A percentile compares a stretch with the other conserved stretches of the same genome.
Conservation (phyloP, 2,888 invertebrate species). For the Tridacna gigas region DNA sequence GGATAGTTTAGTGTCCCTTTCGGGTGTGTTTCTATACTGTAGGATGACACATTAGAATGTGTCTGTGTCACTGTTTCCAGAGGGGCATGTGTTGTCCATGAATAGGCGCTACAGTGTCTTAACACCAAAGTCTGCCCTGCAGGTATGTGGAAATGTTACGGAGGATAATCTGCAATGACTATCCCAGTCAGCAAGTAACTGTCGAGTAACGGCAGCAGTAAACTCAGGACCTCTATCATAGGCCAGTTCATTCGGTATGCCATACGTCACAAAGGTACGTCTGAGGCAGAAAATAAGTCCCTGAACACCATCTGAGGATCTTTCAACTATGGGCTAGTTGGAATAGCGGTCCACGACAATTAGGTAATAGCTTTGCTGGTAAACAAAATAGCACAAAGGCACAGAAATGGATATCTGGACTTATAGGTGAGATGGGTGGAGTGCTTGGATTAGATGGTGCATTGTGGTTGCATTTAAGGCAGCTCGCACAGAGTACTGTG, state of each 20-base stretch:
- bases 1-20: constrained; percentile 68
- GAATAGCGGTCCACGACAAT: background rate
- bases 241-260: background rate
- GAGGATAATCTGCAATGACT: constrained; percentile 68
- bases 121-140: constrained; percentile 70
- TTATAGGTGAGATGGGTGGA: background rate
- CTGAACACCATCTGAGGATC: background rate
- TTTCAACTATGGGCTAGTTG: background rate
- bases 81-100: constrained; percentile 64
- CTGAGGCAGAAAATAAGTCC: background rate
- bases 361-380: background rate
- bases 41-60: constrained; percentile 64
- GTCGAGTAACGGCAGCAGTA: too few relatives aligned
- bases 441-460: too few relatives aligned
- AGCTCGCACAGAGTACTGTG: background rate
- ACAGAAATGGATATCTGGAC: background rate
- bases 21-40: constrained; percentile 31
- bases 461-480: background rate
- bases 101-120: too few relatives aligned
- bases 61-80: constrained; percentile 68
- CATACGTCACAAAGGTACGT: background rate
- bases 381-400: background rate
- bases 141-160: constrained; percentile 73
- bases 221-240: background rate
- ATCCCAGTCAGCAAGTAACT: background rate